Percentiles rank a stretch among this genome's conserved stretches.
Conservation (phyloP, 2,113 vertebrate genomes). For the Muntiacus reevesi region DNA sequence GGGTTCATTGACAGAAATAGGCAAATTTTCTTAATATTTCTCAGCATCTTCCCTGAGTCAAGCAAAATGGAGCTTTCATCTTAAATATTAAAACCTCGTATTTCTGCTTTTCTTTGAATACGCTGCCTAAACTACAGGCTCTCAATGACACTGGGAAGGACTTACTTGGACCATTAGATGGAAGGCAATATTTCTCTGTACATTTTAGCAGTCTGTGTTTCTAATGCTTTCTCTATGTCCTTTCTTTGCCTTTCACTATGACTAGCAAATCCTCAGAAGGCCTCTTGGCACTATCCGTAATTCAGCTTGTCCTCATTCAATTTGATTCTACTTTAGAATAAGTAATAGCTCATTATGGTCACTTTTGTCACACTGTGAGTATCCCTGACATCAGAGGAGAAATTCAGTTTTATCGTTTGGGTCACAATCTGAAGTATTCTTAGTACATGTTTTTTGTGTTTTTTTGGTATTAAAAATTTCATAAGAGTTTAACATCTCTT, state of each 20-base stretch:
- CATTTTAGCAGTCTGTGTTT: not conserved
- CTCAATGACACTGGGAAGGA: not conserved
- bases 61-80: not conserved
- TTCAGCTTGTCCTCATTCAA: not conserved
- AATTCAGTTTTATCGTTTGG: not conserved
- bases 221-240: not conserved
- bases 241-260: slow-evolving; percentile 22
- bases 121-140: not conserved
- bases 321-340: slow-evolving; percentile 21
- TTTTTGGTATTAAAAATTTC: not conserved
- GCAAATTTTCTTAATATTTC: not conserved
- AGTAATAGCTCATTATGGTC: not conserved
- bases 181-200: slow-evolving; percentile 30
- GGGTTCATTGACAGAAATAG: not conserved
- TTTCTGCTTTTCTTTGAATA: not conserved
- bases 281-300: not conserved
- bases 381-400: not conserved
- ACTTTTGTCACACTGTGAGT: not conserved
- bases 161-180: not conserved
- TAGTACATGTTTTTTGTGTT: not conserved
- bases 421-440: not conserved
- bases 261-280: slow-evolving; percentile 10
- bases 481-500: not conserved
- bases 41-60: not conserved
- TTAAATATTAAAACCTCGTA: not conserved